Conservation (phyloP, 2,797 vertebrate species). For the Etheostoma nigrum region DNA sequence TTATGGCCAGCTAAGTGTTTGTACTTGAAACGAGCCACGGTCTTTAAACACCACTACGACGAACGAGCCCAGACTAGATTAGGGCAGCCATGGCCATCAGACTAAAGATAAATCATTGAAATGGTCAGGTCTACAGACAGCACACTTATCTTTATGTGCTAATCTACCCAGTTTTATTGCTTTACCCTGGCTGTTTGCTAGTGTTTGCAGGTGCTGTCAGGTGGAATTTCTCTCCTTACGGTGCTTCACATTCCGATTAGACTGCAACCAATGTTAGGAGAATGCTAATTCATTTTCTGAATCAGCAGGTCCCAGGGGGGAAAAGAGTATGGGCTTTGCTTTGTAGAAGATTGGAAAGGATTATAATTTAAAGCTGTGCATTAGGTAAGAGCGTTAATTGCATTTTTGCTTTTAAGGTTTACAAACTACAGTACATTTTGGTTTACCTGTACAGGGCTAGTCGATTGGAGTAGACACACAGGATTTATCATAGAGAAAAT, state of each 20-base stretch:
- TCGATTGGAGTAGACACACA: slow-evolving; percentile 3
- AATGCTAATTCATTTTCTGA: slow-evolving; percentile 44
- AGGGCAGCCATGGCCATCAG: slow-evolving; percentile 48
- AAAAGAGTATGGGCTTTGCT: slow-evolving; percentile 18
- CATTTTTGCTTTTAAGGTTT: slow-evolving; percentile 4
- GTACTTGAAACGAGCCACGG: slow-evolving; percentile 33
- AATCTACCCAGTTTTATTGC: slow-evolving; percentile 59
- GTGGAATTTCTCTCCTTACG: slow-evolving; percentile 28
- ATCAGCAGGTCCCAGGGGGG: slow-evolving; percentile 9
- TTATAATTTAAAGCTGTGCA: slow-evolving; percentile 31
- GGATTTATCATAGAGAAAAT: slow-evolving; percentile 47
- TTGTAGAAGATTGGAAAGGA: slow-evolving; percentile 17
- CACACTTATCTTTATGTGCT: slow-evolving; percentile 69
- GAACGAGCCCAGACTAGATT: slow-evolving; percentile 42
- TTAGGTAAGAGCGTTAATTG: slow-evolving; percentile 19
- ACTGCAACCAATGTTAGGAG: slow-evolving; percentile 35
- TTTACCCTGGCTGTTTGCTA: slow-evolving; percentile 52
- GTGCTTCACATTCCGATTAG: slow-evolving; percentile 43
- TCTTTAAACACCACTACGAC: slow-evolving; percentile 31
- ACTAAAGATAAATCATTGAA: slow-evolving; percentile 56
- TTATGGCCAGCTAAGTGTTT: slow-evolving; percentile 26
- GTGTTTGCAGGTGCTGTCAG: slow-evolving; percentile 51
- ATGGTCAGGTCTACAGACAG: slow-evolving; percentile 63
- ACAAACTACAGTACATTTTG: slow-evolving; percentile 1
- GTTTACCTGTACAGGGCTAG: background rate